Conservation (phyloP, 1,140 invertebrate species). For the Trinorchestia longiramus region DNA sequence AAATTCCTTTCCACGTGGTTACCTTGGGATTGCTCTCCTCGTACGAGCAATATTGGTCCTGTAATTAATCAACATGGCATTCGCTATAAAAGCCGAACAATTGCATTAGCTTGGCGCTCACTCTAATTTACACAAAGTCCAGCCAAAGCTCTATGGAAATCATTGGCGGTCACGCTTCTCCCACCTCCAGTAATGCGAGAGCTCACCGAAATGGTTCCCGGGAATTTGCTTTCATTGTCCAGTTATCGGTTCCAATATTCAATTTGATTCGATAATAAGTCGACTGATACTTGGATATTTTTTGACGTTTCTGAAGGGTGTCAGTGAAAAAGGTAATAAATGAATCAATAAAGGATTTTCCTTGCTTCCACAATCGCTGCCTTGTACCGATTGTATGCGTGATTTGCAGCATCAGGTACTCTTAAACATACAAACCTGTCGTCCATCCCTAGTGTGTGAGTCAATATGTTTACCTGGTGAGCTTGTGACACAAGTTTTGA, state of each 20-base stretch:
- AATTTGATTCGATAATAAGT: slow-evolving; percentile 1
- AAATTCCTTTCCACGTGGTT: neutral
- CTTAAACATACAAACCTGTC: neutral
- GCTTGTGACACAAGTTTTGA: neutral
- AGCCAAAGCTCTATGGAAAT: slow-evolving; percentile 19
- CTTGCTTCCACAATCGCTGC: neutral
- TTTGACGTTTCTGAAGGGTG: neutral
- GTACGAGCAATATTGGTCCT: neutral
- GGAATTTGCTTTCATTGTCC: neutral
- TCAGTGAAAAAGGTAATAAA: neutral
- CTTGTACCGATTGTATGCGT: neutral
- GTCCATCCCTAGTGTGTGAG: neutral
- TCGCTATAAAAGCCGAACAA: neutral
- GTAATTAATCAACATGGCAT: slow-evolving; percentile 9
- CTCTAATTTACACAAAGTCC: slow-evolving; percentile 28
- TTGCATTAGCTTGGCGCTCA: neutral
- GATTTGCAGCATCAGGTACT: neutral
- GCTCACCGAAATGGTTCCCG: neutral
- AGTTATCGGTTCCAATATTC: neutral
- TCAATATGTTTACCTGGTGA: neutral
- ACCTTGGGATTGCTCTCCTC: neutral
- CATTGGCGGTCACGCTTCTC: neutral
- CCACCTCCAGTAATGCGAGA: neutral
- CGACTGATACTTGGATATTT: neutral
- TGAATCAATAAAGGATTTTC: neutral